A percentile compares a stretch with the other conserved stretches of the same genome.
Conservation (phyloP, 2,888 invertebrate species). For the Beris chalybata region DNA sequence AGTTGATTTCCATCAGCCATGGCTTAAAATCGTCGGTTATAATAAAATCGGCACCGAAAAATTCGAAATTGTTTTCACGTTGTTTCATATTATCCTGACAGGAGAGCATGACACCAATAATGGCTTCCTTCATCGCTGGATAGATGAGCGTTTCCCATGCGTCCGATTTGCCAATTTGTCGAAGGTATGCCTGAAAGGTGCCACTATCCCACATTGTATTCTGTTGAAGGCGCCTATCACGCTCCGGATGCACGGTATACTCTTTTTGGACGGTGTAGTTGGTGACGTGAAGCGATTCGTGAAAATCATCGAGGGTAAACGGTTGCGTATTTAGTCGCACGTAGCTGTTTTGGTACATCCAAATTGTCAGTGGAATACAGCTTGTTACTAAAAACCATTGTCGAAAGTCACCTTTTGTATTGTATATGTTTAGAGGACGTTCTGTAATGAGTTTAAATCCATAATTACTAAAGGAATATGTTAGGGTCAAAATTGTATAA, state of each 20-base stretch:
- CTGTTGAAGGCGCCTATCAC: constrained; percentile 75
- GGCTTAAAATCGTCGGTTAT: constrained; percentile 83
- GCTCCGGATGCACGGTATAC: constrained; percentile 69
- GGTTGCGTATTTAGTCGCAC: constrained; percentile 88
- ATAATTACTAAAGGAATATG: too few species aligned
- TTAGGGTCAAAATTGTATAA: too few species aligned
- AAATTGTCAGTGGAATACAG: constrained; percentile 86
- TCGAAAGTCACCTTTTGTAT: constrained; percentile 92
- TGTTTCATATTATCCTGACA: constrained; percentile 85
- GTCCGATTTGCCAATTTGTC: constrained; percentile 72
- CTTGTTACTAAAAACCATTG: constrained; percentile 94
- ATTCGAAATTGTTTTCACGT: constrained; percentile 79
- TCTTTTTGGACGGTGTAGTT: constrained; percentile 92
- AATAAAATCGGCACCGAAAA: constrained; percentile 96
- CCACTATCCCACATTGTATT: constrained; percentile 97
- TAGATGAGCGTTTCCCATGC: constrained; percentile 84
- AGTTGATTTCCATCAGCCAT: constrained; percentile 94
- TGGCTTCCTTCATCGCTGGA: constrained; percentile 81
- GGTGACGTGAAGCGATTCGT: constrained; percentile 90
- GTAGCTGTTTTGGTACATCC: constrained; percentile 94
- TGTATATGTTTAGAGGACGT: constrained; percentile 82
- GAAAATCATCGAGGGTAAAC: constrained; percentile 82
- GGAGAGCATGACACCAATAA: constrained; percentile 78
- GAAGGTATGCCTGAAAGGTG: constrained; percentile 68
- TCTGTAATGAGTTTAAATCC: constrained; percentile 60